Evolutionary conservation across 2,888 invertebrate genomes (phyloP).

Genomic region (Nematopogon swammerdamellus): DNA sequence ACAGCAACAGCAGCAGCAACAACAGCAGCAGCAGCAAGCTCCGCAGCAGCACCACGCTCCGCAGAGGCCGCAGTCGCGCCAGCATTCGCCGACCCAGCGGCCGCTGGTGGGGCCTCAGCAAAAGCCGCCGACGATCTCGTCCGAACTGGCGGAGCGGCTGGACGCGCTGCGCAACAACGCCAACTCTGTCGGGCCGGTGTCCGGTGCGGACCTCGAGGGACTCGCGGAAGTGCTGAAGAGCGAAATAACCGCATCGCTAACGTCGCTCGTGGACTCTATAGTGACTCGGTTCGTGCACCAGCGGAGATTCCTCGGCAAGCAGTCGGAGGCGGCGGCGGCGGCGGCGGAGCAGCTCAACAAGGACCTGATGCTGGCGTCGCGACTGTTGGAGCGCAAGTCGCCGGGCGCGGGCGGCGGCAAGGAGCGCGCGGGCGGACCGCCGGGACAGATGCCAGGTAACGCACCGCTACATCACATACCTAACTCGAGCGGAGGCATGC

Average conservation of each 20-base stretch:
- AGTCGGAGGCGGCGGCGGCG: conserved; percentile 73
- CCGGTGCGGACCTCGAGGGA: conserved; percentile 80
- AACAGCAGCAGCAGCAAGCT: conserved; percentile 45
- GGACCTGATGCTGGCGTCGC: conserved; percentile 77
- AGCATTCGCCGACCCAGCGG: conserved; percentile 54
- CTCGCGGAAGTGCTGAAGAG: conserved; percentile 89
- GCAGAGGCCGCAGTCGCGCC: conserved; percentile 58
- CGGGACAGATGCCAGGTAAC: conserved; percentile 56
- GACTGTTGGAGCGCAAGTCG: conserved; percentile 79
- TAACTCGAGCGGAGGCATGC: conserved; percentile 22
- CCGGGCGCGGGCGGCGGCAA: conserved; percentile 69
- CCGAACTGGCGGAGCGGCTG: conserved; percentile 74
- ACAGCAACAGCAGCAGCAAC: conserved; percentile 49
- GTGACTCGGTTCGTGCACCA: conserved; percentile 83
- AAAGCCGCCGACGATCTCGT: conserved; percentile 48
- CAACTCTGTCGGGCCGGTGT: conserved; percentile 63
- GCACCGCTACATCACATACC: conserved; percentile 43
- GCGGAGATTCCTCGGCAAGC: conserved; percentile 70
- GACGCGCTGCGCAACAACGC: conserved; percentile 71
- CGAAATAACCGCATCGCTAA: conserved; percentile 82
- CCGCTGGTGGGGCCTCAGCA: conserved; percentile 38
- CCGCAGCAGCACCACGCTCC: conserved; percentile 45
- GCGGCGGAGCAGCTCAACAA: conserved; percentile 84
- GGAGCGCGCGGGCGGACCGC: conserved; percentile 49
- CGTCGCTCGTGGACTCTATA: conserved; percentile 84